Conservation (phyloP, 1,140 invertebrate species). For the Muscidifurax raptorellus region DNA sequence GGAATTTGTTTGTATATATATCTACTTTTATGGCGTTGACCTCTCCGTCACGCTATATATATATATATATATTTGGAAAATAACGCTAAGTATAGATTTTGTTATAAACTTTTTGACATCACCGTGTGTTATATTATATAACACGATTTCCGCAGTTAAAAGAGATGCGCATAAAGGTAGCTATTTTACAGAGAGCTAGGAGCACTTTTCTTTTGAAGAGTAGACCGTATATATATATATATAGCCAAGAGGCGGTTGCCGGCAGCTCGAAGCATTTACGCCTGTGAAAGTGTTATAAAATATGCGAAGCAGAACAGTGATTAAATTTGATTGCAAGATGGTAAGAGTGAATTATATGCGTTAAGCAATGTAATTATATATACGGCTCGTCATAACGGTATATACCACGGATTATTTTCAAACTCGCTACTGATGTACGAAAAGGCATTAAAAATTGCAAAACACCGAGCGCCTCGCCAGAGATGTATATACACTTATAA, state of each 20-base stretch:
- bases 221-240: background rate
- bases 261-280: background rate
- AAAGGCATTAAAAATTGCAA: background rate
- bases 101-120: too few relatives aligned
- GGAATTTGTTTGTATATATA: too few relatives aligned
- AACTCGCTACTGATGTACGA: background rate
- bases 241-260: background rate
- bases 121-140: too few relatives aligned
- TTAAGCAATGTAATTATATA: background rate
- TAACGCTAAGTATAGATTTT: too few relatives aligned
- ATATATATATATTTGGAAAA: too few relatives aligned
- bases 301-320: background rate
- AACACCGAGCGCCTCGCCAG: background rate
- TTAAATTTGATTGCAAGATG: background rate
- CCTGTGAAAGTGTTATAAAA: slow-evolving; percentile 1
- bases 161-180: too few relatives aligned
- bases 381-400: background rate
- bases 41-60: too few relatives aligned
- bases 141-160: too few relatives aligned
- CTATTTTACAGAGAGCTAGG: too few relatives aligned
- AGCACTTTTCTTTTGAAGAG: background rate
- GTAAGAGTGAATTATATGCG: background rate
- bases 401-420: too few relatives aligned
- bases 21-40: too few relatives aligned
- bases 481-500: too few relatives aligned